Evolutionary conservation across 2,888 invertebrate species (phyloP).

Genomic region (Caprella mutica): DNA sequence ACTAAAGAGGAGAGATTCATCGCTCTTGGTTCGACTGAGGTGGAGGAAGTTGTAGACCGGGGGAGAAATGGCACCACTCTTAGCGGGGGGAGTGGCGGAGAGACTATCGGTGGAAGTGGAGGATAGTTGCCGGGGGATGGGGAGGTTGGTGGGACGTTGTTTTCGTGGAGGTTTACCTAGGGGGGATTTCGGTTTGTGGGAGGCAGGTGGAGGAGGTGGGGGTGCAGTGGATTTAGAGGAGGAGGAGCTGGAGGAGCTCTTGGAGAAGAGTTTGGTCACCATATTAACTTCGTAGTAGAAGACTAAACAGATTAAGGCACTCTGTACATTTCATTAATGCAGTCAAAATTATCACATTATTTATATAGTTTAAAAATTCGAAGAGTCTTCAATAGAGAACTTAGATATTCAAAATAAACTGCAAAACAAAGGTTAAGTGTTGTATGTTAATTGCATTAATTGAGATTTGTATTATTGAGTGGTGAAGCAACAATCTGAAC

Average conservation of each 20-base stretch:
- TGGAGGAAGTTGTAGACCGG: slow-evolving; percentile 27
- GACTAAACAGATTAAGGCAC: no score
- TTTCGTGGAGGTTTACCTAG: slow-evolving; percentile 9
- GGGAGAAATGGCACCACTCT: slow-evolving; percentile 19
- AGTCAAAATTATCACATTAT: no score
- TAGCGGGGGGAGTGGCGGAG: not conserved
- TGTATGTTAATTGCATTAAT: no score
- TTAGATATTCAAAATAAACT: no score
- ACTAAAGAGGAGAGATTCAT: slow-evolving; percentile 28
- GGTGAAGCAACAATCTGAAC: no score
- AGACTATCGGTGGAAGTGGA: no score
- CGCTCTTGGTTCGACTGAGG: slow-evolving; percentile 27
- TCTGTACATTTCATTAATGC: no score
- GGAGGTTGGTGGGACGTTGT: slow-evolving; percentile 5
- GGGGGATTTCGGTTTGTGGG: slow-evolving; percentile 2
- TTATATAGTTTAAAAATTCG: no score
- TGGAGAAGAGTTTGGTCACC: slow-evolving; percentile 6
- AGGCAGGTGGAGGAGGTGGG: not conserved
- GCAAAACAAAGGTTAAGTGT: no score
- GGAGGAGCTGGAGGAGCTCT: slow-evolving; percentile 1
- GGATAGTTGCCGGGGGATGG: not conserved
- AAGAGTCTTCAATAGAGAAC: no score
- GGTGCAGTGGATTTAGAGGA: not conserved
- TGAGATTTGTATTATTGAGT: no score
- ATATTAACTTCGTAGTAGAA: no score